A percentile compares a stretch with the other conserved stretches of the same genome.
Conservation (phyloP, 2,797 vertebrate genomes). For the Cossypha niveicapilla region DNA sequence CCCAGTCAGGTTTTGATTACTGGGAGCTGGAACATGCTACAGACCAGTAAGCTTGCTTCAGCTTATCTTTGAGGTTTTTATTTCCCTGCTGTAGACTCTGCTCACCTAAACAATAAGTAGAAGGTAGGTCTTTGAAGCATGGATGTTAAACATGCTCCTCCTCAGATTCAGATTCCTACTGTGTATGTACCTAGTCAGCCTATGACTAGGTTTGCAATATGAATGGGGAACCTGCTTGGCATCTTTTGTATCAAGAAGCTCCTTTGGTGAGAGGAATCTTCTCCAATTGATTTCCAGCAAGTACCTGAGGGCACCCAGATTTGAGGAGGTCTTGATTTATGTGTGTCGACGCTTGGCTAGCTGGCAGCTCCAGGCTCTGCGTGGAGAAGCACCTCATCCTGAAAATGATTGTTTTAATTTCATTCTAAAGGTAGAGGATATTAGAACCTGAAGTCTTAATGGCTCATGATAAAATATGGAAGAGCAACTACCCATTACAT, state of each 20-base stretch:
- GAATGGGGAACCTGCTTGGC: not conserved
- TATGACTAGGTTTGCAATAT: not conserved
- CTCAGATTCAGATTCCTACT: not conserved
- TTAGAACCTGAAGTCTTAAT: slow-evolving; percentile 41
- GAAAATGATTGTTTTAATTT: slow-evolving; percentile 60
- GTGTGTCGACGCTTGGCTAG: not conserved
- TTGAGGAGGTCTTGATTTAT: slow-evolving; percentile 22
- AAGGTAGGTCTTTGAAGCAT: not conserved
- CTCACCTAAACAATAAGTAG: not conserved
- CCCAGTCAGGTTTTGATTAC: fast-evolving
- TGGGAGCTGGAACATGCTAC: not conserved
- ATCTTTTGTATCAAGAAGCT: not conserved
- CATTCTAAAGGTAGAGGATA: slow-evolving; percentile 37
- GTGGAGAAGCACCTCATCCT: not conserved
- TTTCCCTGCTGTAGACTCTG: not conserved
- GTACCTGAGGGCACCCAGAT: not conserved
- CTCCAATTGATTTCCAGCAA: not conserved
- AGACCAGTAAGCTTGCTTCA: not conserved
- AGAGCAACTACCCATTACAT: slow-evolving; percentile 41
- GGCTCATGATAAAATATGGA: slow-evolving; percentile 49
- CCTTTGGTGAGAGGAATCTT: not conserved
- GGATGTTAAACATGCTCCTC: not conserved
- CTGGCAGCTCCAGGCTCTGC: not conserved
- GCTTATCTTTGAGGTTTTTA: not conserved
- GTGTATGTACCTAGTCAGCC: not conserved